Base-by-base conservation (phyloP, 2,888 invertebrate species). In the Pristionchus exspectatus region DNA sequence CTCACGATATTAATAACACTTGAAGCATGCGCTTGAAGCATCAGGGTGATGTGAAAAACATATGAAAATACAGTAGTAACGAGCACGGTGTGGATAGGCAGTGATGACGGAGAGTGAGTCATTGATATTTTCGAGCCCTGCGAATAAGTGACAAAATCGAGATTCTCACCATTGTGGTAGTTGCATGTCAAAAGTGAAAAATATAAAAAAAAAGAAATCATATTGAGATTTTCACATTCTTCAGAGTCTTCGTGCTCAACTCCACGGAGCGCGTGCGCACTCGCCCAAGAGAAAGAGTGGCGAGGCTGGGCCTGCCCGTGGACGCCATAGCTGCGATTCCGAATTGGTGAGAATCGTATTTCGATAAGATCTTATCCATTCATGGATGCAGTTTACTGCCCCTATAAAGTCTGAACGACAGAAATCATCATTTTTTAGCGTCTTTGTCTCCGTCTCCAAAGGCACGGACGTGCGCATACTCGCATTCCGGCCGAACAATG, bases 61-160 rank as follows among this genome's bases (percentile, higher is more conserved):
- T 54, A 21, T 27, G 83, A n/a, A 21, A 54, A 81, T 33, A 30
- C 9, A 30, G 4, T 44, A 44, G 44, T n/a, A n/a, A 91, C 90
- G 85, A 92, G 93, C 33, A 93, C 93, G 30, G 92, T 94, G 18
- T 94, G 94, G 94, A 94, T 94, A 63, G 94, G 93, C 69, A 94
- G 93, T 90, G 94, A 93, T 81, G 94, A 93, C 89, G 81, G 50
- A 81, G 44, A 81, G 24, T 63, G 16, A 63, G 59, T 54, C 10
- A 54, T 54, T 10, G n/a, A n/a, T n/a, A n/a, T n/a, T n/a, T n/a
- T n/a, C n/a, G n/a, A n/a, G n/a, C n/a, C n/a, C n/a, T n/a, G n/a
- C n/a, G n/a, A n/a, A n/a, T n/a, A n/a, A n/a, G n/a, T n/a, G n/a
- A n/a, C n/a, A n/a, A n/a, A n/a, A n/a, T n/a, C n/a, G n/a, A n/a